Conservation (phyloP, 2,797 vertebrate genomes). For the Macropus fuliginosus region DNA sequence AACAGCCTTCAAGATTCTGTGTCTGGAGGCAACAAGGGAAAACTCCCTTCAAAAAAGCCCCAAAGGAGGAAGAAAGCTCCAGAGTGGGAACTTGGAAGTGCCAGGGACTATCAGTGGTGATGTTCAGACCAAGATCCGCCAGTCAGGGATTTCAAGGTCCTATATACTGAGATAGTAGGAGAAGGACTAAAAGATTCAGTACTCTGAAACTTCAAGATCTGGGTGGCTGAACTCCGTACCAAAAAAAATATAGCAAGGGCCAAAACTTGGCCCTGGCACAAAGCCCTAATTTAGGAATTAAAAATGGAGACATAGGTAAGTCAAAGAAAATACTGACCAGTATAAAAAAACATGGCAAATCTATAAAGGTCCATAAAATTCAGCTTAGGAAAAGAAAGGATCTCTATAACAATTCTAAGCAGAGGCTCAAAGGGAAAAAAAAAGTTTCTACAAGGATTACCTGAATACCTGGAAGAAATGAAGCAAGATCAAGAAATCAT, state of each 20-base stretch:
- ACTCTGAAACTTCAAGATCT: background rate
- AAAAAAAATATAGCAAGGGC: background rate
- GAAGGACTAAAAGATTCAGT: background rate
- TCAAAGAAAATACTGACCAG: background rate
- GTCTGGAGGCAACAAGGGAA: background rate
- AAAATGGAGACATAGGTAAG: background rate
- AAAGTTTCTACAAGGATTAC: background rate
- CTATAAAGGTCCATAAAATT: background rate
- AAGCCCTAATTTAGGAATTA: background rate
- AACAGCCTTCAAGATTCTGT: background rate
- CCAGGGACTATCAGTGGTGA: background rate
- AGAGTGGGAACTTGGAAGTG: background rate
- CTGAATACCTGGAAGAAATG: background rate
- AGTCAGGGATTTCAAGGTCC: background rate
- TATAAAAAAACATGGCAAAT: background rate
- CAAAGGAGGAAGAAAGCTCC: background rate
- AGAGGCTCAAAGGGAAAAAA: background rate
- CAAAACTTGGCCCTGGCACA: background rate
- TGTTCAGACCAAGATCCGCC: background rate
- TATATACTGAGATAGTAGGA: background rate
- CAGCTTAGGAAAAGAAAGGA: background rate
- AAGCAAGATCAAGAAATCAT: background rate
- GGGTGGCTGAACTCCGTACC: background rate
- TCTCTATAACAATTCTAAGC: background rate
- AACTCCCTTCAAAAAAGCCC: background rate